Conservation (phyloP, 2,888 invertebrate species). For the Tiphia femorata region DNA sequence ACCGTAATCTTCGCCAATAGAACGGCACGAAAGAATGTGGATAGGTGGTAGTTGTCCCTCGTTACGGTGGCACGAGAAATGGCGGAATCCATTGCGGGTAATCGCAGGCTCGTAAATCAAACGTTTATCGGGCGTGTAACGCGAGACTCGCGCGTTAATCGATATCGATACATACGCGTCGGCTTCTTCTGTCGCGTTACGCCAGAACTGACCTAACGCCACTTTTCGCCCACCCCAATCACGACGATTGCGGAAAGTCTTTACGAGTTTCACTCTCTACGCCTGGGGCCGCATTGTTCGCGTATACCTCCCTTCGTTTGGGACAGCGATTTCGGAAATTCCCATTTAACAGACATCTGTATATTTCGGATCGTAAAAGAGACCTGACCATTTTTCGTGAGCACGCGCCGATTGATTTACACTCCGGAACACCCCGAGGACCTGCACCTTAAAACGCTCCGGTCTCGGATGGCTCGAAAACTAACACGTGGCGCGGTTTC, state of each 20-base stretch:
- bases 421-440: constrained; percentile 17
- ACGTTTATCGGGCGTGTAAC: constrained; percentile 17
- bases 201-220: too few species aligned
- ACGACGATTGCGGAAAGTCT: too few species aligned
- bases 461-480: constrained; percentile 20
- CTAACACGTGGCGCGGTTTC: constrained; percentile 35
- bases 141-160: background rate
- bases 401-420: constrained; percentile 44
- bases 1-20: too few species aligned
- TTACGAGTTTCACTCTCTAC: too few species aligned
- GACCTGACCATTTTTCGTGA: constrained; percentile 24
- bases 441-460: constrained; percentile 27
- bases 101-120: constrained; percentile 14
- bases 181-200: too few species aligned
- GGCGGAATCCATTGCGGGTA: background rate
- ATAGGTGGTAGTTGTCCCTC: too few species aligned
- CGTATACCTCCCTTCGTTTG: constrained; percentile 30
- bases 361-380: constrained; percentile 28
- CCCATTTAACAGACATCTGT: constrained; percentile 5
- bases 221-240: too few species aligned
- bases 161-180: too few species aligned
- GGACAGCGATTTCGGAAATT: constrained; percentile 19
- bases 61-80: too few species aligned
- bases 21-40: too few species aligned
- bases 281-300: too few species aligned